Conservation (phyloP, 2,113 vertebrate genomes). For the Podilymbus podiceps region DNA sequence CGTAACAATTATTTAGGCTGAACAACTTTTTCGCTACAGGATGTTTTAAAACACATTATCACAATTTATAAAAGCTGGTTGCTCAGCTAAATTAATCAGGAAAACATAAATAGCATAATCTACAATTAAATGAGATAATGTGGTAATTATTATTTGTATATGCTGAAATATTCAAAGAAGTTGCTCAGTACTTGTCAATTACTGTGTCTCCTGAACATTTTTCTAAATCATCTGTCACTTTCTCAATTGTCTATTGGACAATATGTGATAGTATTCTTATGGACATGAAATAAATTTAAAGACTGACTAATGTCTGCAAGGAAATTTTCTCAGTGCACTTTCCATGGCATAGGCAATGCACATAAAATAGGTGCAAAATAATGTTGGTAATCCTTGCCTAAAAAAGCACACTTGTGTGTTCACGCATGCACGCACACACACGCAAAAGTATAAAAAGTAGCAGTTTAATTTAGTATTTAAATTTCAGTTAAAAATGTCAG, state of each 20-base stretch:
- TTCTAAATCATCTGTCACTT: background rate
- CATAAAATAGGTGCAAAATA: background rate
- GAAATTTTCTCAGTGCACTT: background rate
- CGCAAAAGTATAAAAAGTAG: background rate
- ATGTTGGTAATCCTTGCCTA: background rate
- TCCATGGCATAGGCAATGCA: background rate
- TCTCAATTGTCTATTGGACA: background rate
- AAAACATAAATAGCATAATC: background rate
- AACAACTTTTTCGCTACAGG: background rate
- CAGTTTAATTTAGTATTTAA: background rate
- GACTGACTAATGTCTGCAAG: background rate
- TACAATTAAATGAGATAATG: background rate
- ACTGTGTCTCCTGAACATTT: background rate
- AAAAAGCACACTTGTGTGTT: background rate
- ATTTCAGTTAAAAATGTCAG: background rate
- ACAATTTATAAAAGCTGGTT: background rate
- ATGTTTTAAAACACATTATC: background rate
- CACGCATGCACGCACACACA: too few species aligned
- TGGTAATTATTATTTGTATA: background rate
- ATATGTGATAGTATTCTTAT: background rate
- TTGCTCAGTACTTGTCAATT: background rate
- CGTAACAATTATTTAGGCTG: background rate
- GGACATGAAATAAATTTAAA: background rate
- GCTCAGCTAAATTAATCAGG: background rate
- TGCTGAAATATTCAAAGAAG: background rate